Evolutionary conservation across 2,113 vertebrate species (phyloP).

Genomic region (Macquaria ambigua): DNA sequence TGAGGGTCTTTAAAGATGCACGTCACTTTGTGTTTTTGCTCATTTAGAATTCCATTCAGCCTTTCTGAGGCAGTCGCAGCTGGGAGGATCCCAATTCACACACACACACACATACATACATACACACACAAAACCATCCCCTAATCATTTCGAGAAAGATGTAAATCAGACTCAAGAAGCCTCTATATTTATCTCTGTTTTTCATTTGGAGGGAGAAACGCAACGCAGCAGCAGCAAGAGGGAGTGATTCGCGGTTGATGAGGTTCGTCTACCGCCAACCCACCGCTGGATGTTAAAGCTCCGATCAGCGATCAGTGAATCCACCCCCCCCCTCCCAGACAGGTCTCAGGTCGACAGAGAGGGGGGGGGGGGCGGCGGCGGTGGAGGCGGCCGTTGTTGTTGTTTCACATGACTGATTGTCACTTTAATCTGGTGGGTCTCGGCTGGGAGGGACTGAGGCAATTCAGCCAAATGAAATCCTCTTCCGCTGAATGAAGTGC

Average conservation of each 20-base stretch:
- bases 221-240: not conserved
- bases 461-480: conserved; percentile 55
- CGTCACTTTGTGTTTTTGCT: not conserved
- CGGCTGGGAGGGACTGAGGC: conserved; percentile 22
- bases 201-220: not conserved
- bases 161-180: conserved; percentile 22
- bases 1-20: not conserved
- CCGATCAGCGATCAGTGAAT: not conserved
- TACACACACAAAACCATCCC: not conserved
- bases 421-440: conserved; percentile 43
- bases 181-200: conserved; percentile 7
- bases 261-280: conserved; percentile 12
- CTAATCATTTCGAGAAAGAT: conserved; percentile 6
- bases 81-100: not conserved
- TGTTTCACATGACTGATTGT: conserved; percentile 49
- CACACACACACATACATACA: not conserved
- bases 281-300: not conserved
- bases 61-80: not conserved
- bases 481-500: conserved; percentile 2
- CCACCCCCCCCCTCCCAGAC: too few species aligned
- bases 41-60: not conserved
- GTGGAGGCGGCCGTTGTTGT: too few species aligned
- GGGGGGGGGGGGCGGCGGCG: too few species aligned
- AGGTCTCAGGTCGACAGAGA: not conserved
- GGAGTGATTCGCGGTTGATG: conserved; percentile 18